Base-by-base conservation (phyloP, 23 tunicate genomes). In the Trididemnum clinides region DNA sequence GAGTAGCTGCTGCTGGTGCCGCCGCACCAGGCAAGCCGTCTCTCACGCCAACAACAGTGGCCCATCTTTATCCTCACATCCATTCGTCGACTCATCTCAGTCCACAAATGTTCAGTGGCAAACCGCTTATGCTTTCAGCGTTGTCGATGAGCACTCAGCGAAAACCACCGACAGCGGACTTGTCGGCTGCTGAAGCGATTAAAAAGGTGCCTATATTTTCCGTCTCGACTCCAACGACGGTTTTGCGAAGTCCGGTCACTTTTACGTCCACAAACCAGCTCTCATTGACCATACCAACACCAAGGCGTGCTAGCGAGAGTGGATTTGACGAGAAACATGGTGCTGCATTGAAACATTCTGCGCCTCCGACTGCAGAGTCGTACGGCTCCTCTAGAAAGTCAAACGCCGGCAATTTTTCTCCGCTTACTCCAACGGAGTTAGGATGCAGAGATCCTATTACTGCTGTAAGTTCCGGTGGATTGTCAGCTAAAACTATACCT, bases 81-180 rank as follows among this genome's bases (percentile, higher is more conserved):
- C 96, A 91, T 36, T 64, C 94, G 6, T 83, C 97, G 25, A 77
- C 86, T 0, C 65, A 87, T 7, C 21, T 82, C 30, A 83, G 28
- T 32, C 50, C 91, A n/a, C 79, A 64, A 30, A 70, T 79, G 77
- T 64, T 76, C 50, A 57, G 84, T 33, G 78, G 86, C 51, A 66
- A 66, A 33, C 96, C 83, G 64, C 81, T 92, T 21, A 92, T 92
- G 97, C 80, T 92, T 86, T 92, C 97, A 6, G 91, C 90, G 1
- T 58, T 92, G n/a, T 64, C 90, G 0, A 62, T 82, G 71, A 65
- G 78, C 66, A 65, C 50, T 2, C 80, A 50, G 59, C 82, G 77
- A 29, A 73, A 73, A 37, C 18, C 57, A 19, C 20, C 23, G 5
- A 36, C 57, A 2, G n/a, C 54, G 3, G 54, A 2, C 4, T 28